Conservation (phyloP, 2,888 invertebrate species). For the Noctua fimbriata region DNA sequence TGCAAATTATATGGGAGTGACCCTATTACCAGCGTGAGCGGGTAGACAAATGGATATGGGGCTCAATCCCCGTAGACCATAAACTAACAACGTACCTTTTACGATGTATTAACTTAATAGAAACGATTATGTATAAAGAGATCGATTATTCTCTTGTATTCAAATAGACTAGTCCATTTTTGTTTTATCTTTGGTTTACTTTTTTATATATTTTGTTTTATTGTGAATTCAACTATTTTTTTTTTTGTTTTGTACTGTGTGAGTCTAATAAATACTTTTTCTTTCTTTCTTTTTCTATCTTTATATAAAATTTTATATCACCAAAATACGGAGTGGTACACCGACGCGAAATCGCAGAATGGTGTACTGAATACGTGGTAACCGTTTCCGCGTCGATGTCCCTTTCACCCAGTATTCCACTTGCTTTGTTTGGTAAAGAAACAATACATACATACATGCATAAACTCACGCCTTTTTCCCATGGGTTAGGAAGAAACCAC, state of each 20-base stretch:
- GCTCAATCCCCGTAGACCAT: constrained; percentile 28
- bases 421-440: background rate
- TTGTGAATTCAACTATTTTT: no score
- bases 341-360: no score
- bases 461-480: background rate
- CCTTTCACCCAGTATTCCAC: background rate
- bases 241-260: no score
- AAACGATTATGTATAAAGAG: constrained; percentile 14
- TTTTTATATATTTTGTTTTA: no score
- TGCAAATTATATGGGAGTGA: constrained; percentile 38
- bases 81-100: constrained; percentile 33
- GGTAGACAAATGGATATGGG: constrained; percentile 50
- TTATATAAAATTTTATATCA: background rate
- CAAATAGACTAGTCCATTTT: background rate
- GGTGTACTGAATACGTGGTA: no score
- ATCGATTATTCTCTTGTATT: background rate
- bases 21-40: constrained; percentile 34
- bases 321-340: no score
- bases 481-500: background rate
- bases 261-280: no score
- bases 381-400: no score
- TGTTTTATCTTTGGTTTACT: no score
- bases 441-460: background rate
- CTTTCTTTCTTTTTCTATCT: no score
- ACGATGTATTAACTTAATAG: constrained; percentile 35